These are phyloP conservation scores for Hemaris fuciformis DNA, from an alignment of 2,888 invertebrate genomes.

Conservation along the genomic window DNA sequence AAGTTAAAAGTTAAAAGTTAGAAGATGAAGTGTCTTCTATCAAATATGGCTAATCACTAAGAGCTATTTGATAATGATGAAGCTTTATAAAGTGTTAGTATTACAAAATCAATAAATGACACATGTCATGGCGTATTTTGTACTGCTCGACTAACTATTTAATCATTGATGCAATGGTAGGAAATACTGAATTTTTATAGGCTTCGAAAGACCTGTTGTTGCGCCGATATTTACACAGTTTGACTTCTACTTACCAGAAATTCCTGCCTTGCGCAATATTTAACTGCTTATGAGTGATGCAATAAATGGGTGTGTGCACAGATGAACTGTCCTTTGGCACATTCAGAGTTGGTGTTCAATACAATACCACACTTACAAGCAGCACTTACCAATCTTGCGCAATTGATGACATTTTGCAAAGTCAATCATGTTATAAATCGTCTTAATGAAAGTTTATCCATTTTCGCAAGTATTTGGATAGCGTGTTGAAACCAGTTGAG, in stretches of 20 bases:
- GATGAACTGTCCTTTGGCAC: conserved; percentile 47
- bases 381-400: not conserved
- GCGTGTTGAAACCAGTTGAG: conserved; percentile 45
- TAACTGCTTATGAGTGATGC: conserved; percentile 47
- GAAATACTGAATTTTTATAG: conserved; percentile 28
- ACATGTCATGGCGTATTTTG: no score
- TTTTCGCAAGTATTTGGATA: conserved; percentile 33
- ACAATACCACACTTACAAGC: not conserved
- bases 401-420: not conserved
- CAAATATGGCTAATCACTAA: no score
- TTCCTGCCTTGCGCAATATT: conserved; percentile 58
- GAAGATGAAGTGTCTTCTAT: no score
- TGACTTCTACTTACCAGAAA: conserved; percentile 49
- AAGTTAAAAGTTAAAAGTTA: no score
- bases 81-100: no score
- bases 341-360: not conserved
- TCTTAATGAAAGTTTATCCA: conserved; percentile 23
- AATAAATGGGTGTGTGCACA: conserved; percentile 60
- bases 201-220: conserved; percentile 40
- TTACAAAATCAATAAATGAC: no score
- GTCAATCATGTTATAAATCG: not conserved
- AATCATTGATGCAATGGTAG: not conserved
- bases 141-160: not conserved
- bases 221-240: conserved; percentile 57
- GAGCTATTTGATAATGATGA: no score